Conservation (phyloP, 1,140 invertebrate genomes). For the Trachelipus rathkii region DNA sequence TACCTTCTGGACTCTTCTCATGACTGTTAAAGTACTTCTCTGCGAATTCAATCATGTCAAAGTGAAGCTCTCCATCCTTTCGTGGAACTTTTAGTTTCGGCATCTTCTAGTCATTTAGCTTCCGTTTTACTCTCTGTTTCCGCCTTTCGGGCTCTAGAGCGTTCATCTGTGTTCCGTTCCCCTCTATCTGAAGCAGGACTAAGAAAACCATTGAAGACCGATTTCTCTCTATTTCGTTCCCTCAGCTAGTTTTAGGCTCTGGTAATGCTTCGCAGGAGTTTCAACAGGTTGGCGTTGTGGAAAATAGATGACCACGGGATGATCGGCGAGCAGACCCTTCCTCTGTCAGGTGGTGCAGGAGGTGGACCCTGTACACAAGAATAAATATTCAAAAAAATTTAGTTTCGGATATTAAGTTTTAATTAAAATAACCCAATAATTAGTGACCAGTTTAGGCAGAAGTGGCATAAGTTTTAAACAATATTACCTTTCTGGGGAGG, state of each 20-base stretch:
- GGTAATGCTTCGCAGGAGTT: no score
- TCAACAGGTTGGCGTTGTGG: neutral
- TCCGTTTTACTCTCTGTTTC: constrained; percentile 78
- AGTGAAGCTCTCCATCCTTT: constrained; percentile 59
- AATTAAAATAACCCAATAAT: no score
- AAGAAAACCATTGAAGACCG: no score
- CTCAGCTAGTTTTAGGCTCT: neutral
- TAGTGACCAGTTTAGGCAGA: no score
- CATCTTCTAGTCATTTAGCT: constrained; percentile 66
- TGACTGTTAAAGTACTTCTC: constrained; percentile 90
- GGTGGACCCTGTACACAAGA: constrained; percentile 35
- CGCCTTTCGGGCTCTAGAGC: constrained; percentile 63
- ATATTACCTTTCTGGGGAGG: constrained; percentile 34
- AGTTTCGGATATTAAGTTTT: no score
- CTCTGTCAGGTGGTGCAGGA: constrained; percentile 41
- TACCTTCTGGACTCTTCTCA: constrained; percentile 71
- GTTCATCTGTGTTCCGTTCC: constrained; percentile 26
- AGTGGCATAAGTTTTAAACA: no score
- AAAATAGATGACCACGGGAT: neutral
- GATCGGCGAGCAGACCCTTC: constrained; percentile 22
- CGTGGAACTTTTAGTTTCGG: constrained; percentile 55
- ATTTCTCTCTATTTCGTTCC: neutral
- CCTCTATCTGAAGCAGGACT: constrained; percentile 12
- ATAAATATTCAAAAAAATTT: no score
- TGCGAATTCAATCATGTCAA: constrained; percentile 87